phyloP scores from a whole-genome alignment of 2,888 invertebrate genomes.

The Cremastinae sp. region DNA sequence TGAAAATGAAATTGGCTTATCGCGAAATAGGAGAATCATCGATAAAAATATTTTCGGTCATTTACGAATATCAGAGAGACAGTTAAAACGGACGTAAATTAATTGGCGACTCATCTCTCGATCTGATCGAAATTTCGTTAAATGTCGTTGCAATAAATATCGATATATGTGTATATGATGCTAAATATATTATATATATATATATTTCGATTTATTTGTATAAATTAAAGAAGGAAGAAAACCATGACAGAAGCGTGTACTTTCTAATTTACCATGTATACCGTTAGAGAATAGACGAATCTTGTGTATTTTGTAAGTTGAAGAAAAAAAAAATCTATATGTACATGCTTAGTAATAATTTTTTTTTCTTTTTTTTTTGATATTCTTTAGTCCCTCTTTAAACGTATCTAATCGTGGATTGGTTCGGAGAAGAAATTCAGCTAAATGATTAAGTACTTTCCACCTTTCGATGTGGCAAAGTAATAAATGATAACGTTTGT shows the following conservation, averaged over 20 bases:
- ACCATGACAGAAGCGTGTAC: slow-evolving; percentile 62
- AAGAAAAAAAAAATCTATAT: slow-evolving; percentile 48
- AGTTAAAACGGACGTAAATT: slow-evolving; percentile 16
- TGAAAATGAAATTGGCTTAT: slow-evolving; percentile 33
- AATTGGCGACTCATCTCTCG: slow-evolving; percentile 39
- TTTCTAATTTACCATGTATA: slow-evolving; percentile 56
- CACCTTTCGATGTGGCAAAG: slow-evolving; percentile 35
- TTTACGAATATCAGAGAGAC: slow-evolving; percentile 3
- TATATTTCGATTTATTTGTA: slow-evolving; percentile 52
- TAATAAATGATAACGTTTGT: slow-evolving; percentile 51
- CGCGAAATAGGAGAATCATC: slow-evolving; percentile 26
- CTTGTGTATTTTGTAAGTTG: slow-evolving; percentile 57
- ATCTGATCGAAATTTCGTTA: slow-evolving; percentile 42
- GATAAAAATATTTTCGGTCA: slow-evolving; percentile 34
- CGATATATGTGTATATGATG: slow-evolving; percentile 32
- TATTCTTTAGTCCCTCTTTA: slow-evolving; percentile 23
- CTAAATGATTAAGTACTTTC: slow-evolving; percentile 16
- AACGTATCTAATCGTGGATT: slow-evolving; percentile 46
- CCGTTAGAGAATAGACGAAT: slow-evolving; percentile 53
- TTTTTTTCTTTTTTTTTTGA: slow-evolving; percentile 42
- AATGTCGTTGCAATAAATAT: slow-evolving; percentile 55
- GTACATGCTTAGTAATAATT: slow-evolving; percentile 49
- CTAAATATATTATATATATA: slow-evolving; percentile 22
- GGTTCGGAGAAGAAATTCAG: slow-evolving; percentile 36
- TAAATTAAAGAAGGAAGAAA: slow-evolving; percentile 45